Evolutionary conservation across 2,797 vertebrate genomes (phyloP).

Genomic region (Poecile montanus): DNA sequence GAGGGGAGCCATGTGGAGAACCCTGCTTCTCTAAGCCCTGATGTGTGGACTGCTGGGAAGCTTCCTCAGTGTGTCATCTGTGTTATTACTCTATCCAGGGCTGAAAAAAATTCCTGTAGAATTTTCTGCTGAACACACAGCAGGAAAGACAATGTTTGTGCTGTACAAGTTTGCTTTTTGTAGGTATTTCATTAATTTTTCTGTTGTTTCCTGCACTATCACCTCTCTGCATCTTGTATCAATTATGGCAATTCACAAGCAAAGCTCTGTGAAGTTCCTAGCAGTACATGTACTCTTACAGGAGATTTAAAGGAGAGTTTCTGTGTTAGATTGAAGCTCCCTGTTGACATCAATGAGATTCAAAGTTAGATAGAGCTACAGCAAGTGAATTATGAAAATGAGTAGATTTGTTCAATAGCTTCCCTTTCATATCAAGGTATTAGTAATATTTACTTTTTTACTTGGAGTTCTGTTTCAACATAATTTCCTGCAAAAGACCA

Average conservation of each 20-base stretch:
- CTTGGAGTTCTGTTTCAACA: background rate
- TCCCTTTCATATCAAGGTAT: background rate
- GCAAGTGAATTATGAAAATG: background rate
- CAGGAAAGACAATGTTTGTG: background rate
- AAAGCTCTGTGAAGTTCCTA: background rate
- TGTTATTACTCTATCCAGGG: background rate
- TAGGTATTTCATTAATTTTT: background rate
- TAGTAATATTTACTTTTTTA: background rate
- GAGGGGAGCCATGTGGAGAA: background rate
- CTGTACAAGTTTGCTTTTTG: background rate
- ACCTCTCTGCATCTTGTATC: background rate
- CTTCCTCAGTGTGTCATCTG: accelerated
- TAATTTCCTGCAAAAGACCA: background rate
- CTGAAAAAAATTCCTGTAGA: background rate
- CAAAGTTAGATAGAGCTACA: background rate
- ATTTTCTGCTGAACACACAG: background rate
- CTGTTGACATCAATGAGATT: background rate
- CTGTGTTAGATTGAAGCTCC: background rate
- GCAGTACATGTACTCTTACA: background rate
- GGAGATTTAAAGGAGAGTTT: background rate
- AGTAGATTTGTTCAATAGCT: background rate
- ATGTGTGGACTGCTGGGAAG: background rate
- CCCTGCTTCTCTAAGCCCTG: background rate
- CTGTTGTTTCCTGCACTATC: background rate
- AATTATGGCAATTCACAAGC: background rate